Evolutionary conservation across 2,888 invertebrate genomes (phyloP).

Genomic region (Apodemia zela): DNA sequence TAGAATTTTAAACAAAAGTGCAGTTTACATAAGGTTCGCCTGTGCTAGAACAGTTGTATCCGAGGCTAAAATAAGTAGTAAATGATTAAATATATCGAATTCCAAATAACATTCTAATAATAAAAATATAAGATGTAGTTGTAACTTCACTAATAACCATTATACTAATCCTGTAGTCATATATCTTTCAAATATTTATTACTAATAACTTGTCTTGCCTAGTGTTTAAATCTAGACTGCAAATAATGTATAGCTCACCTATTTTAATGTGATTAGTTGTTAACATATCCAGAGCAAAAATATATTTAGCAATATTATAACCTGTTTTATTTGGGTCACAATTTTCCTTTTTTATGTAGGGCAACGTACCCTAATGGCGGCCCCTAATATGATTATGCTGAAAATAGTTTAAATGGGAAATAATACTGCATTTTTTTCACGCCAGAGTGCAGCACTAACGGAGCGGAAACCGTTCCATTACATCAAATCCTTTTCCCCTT

Average conservation of each 20-base stretch:
- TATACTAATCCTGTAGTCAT: slow-evolving; percentile 8
- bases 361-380: too few relatives aligned
- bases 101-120: slow-evolving; percentile 1
- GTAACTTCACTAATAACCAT: slow-evolving; percentile 19
- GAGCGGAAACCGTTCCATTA: too few relatives aligned
- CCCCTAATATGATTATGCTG: too few relatives aligned
- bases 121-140: slow-evolving; percentile 15
- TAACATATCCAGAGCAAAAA: slow-evolving; percentile 59
- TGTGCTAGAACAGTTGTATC: neutral
- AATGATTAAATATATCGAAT: neutral
- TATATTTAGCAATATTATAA: slow-evolving; percentile 60
- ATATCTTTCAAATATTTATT: slow-evolving; percentile 20
- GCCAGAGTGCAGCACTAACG: too few relatives aligned
- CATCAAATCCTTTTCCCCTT: too few relatives aligned
- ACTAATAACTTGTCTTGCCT: slow-evolving; percentile 33
- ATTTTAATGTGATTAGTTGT: slow-evolving; percentile 40
- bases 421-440: too few relatives aligned
- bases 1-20: too few relatives aligned
- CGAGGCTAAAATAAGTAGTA: neutral
- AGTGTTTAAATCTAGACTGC: slow-evolving; percentile 31
- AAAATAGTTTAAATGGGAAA: too few relatives aligned
- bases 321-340: too few relatives aligned
- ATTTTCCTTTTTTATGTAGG: too few relatives aligned
- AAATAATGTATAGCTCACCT: slow-evolving; percentile 35
- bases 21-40: neutral